Conservation (phyloP, 2,797 vertebrate genomes). For the Coreius guichenoti region DNA sequence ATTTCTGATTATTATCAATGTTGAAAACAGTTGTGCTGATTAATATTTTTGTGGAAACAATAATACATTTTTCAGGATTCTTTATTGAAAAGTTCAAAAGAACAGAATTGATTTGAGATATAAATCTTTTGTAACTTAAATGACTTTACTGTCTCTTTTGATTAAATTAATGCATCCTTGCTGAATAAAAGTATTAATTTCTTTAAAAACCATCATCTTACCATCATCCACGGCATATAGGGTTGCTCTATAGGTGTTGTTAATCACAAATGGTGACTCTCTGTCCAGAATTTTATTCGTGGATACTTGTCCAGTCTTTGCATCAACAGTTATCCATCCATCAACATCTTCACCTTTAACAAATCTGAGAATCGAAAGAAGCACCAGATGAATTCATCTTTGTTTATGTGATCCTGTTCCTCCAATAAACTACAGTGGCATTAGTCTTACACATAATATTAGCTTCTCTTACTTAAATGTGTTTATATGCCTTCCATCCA, state of each 20-base stretch:
- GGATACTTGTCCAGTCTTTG: conserved; percentile 63
- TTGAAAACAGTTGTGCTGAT: background rate
- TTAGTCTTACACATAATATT: background rate
- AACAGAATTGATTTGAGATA: background rate
- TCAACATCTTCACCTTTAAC: conserved; percentile 60
- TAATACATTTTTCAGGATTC: background rate
- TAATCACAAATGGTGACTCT: conserved; percentile 63
- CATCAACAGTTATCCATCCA: conserved; percentile 64
- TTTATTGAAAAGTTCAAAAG: background rate
- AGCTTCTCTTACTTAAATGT: conserved; percentile 55
- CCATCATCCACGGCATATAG: conserved; percentile 68
- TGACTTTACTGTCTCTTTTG: background rate
- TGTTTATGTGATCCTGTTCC: background rate
- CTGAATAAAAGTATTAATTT: background rate
- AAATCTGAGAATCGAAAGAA: conserved; percentile 55
- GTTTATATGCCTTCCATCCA: conserved; percentile 49
- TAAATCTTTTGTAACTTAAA: background rate
- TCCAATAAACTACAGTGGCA: background rate
- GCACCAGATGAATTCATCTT: background rate
- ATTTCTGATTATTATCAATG: background rate
- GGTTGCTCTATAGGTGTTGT: conserved; percentile 61
- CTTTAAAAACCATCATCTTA: conserved; percentile 52
- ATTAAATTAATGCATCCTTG: background rate
- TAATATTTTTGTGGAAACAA: background rate
- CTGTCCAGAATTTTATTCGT: conserved; percentile 62